phyloP scores from a whole-genome alignment of 2,888 invertebrate genomes.

The Physocephala rufipes region DNA sequence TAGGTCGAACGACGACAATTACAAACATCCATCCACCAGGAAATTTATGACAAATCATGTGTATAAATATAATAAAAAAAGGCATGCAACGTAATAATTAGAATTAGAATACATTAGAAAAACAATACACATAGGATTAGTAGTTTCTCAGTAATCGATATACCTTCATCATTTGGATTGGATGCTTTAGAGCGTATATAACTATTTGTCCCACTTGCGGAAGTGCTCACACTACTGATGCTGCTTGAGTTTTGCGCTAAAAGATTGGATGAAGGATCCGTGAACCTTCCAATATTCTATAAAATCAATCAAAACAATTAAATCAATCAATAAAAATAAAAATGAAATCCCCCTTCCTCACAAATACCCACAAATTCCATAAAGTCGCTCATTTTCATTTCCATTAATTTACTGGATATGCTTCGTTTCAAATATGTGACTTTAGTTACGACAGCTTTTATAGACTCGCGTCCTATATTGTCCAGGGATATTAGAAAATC shows the following conservation, averaged over 20 bases:
- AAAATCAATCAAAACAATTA: neutral
- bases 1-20: no score
- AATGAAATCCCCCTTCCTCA: no score
- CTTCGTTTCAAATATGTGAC: constrained; percentile 47
- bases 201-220: constrained; percentile 43
- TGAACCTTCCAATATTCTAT: constrained; percentile 45
- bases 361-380: constrained; percentile 50
- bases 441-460: constrained; percentile 45
- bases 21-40: no score
- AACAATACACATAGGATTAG: no score
- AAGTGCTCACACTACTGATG: constrained; percentile 49
- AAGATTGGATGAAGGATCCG: constrained; percentile 40
- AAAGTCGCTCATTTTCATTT: constrained; percentile 57
- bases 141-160: neutral
- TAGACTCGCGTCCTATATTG: constrained; percentile 44
- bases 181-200: constrained; percentile 18
- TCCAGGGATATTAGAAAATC: constrained; percentile 52
- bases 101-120: no score
- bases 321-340: neutral
- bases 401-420: constrained; percentile 50
- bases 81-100: no score
- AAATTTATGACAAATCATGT: no score
- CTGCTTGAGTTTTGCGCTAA: constrained; percentile 13
- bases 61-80: no score
- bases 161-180: constrained; percentile 55